phyloP scores from a whole-genome alignment of 2,113 vertebrate species.

The Oenanthe melanoleuca region DNA sequence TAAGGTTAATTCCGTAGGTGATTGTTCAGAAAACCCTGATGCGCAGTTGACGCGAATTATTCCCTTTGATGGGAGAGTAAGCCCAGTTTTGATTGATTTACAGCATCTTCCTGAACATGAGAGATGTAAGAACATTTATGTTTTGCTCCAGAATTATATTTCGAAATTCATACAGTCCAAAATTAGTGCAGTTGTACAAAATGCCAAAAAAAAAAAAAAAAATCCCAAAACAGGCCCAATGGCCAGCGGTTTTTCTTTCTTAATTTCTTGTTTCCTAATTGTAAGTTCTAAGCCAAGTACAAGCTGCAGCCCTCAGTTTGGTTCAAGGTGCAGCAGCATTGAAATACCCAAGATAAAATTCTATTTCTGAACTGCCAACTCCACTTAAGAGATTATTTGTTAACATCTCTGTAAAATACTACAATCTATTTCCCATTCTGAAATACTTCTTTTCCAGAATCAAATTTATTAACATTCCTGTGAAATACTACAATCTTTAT shows the following conservation, averaged over 20 bases:
- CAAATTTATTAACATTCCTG: too few species aligned
- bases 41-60: fast-evolving
- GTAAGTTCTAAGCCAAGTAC: neutral
- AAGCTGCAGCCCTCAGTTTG: neutral
- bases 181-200: neutral
- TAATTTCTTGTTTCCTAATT: neutral
- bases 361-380: neutral
- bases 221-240: too few species aligned
- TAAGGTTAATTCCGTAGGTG: fast-evolving
- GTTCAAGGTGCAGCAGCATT: neutral
- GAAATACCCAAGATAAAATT: neutral
- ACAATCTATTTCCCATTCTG: fast-evolving
- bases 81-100: neutral
- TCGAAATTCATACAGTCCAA: neutral
- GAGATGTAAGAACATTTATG: fast-evolving
- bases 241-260: neutral
- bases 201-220: neutral
- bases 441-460: neutral
- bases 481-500: neutral
- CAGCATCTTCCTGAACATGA: fast-evolving
- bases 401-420: neutral
- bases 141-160: neutral
- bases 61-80: fast-evolving
- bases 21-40: neutral
- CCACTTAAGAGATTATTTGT: too few species aligned